These are phyloP conservation scores for Bradynema listronoti DNA, from an alignment of 1,140 invertebrate genomes.

Conservation along the genomic window DNA sequence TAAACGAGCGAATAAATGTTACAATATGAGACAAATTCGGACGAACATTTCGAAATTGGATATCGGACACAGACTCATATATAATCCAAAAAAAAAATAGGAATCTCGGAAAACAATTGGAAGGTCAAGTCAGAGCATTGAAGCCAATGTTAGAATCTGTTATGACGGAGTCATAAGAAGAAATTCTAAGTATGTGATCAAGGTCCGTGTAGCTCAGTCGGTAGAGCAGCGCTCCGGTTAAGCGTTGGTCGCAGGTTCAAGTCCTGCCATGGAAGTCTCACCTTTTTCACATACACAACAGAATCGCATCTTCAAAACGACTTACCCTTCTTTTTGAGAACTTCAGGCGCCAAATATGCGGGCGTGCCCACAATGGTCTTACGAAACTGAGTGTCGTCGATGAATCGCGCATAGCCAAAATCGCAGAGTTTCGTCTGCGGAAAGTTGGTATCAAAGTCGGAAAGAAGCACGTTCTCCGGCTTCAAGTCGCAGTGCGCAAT, in stretches of 20 bases:
- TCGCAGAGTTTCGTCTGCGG: constrained; percentile 77
- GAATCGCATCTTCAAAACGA: neutral
- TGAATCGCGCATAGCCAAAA: constrained; percentile 96
- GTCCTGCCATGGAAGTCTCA: too few species aligned
- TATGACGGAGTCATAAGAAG: neutral
- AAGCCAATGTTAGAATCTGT: too few species aligned
- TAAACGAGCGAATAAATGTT: constrained; percentile 57
- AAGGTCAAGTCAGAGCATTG: too few species aligned
- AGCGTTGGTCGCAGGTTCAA: too few species aligned
- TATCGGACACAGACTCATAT: too few species aligned
- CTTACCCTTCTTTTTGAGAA: constrained; percentile 70
- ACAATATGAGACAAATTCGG: neutral
- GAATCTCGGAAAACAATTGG: too few species aligned
- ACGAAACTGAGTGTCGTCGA: constrained; percentile 94
- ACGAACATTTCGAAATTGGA: too few species aligned
- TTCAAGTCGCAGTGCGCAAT: constrained; percentile 68
- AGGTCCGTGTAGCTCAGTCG: neutral
- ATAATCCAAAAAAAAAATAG: too few species aligned
- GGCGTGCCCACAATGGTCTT: constrained; percentile 81
- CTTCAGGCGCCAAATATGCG: constrained; percentile 77
- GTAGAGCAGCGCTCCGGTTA: too few species aligned
- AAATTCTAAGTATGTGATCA: neutral
- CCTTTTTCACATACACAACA: too few species aligned
- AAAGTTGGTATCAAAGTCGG: constrained; percentile 38
- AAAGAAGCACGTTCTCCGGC: constrained; percentile 63